Conservation (phyloP, 2,113 vertebrate species). For the Hypomesus transpacificus region DNA sequence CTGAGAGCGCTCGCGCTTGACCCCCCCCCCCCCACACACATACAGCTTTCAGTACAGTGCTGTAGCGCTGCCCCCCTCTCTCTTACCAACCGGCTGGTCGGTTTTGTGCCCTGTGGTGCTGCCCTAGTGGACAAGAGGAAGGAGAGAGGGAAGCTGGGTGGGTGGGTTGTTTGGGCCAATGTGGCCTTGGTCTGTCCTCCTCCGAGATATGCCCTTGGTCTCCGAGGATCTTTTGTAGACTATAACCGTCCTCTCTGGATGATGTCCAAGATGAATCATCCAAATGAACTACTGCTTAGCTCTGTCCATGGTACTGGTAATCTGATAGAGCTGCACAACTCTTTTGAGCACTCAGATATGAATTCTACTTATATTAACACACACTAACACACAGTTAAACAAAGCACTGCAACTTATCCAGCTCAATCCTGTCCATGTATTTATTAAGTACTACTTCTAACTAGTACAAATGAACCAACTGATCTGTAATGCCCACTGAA, state of each 20-base stretch:
- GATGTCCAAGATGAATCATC: constrained; percentile 21
- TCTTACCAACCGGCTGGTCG: constrained; percentile 17
- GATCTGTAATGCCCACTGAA: background rate
- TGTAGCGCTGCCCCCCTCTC: background rate
- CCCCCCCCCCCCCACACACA: background rate
- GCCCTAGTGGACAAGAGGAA: constrained; percentile 17
- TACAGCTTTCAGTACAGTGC: background rate
- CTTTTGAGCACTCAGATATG: too few relatives aligned
- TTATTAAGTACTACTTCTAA: constrained; percentile 15
- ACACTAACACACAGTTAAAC: background rate
- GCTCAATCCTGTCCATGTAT: background rate
- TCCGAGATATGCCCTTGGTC: constrained; percentile 18
- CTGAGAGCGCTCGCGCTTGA: constrained; percentile 57
- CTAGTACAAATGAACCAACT: constrained; percentile 1
- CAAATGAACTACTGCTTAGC: constrained; percentile 31
- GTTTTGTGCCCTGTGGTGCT: constrained; percentile 13
- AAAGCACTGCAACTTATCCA: background rate
- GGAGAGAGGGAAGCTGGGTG: constrained; percentile 2
- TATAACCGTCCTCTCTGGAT: constrained; percentile 25
- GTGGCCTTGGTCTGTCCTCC: constrained; percentile 10
- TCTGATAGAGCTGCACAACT: constrained; percentile 29
- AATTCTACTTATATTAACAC: background rate
- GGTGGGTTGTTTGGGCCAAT: constrained; percentile 32
- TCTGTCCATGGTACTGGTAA: constrained; percentile 17
- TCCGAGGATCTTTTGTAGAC: constrained; percentile 15